Evolutionary conservation across 1,140 invertebrate species (phyloP).

Genomic region (Riptortus pedestris): DNA sequence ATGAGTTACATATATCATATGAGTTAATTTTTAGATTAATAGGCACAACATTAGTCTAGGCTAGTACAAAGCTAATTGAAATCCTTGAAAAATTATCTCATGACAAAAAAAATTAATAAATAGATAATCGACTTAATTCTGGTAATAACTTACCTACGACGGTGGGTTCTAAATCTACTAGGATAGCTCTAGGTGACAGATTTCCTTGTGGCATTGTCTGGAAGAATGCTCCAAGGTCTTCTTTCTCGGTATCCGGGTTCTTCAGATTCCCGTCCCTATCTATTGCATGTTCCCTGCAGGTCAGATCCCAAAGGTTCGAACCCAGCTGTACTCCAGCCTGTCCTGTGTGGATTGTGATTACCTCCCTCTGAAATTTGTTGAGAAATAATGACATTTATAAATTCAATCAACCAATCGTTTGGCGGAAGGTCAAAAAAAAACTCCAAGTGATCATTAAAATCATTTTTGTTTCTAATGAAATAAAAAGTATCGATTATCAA

Average conservation of each 20-base stretch:
- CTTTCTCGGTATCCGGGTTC: background rate
- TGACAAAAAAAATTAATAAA: too few species aligned
- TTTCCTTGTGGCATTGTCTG: conserved; percentile 56
- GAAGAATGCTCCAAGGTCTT: conserved; percentile 51
- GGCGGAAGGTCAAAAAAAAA: too few species aligned
- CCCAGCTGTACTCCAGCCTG: conserved; percentile 68
- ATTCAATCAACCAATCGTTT: too few species aligned
- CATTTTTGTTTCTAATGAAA: too few species aligned
- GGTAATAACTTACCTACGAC: conserved; percentile 47
- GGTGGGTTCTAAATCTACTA: conserved; percentile 70
- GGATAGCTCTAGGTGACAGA: conserved; percentile 62
- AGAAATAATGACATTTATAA: background rate
- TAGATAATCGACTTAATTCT: too few species aligned
- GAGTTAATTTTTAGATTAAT: too few species aligned
- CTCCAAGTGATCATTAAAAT: too few species aligned
- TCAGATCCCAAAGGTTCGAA: conserved; percentile 56
- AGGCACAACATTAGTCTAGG: too few species aligned
- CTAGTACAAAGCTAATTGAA: too few species aligned
- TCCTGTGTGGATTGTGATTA: conserved; percentile 56
- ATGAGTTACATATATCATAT: too few species aligned
- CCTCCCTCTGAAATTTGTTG: conserved; percentile 41
- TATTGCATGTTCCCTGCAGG: conserved; percentile 62
- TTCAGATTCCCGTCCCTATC: conserved; percentile 26
- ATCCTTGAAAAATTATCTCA: too few species aligned
- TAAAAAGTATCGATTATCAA: too few species aligned